Percentiles rank a stretch among this genome's conserved stretches.
Evolutionary conservation across 2,888 invertebrate genomes (phyloP).

Genomic region (Helobdella robusta): DNA sequence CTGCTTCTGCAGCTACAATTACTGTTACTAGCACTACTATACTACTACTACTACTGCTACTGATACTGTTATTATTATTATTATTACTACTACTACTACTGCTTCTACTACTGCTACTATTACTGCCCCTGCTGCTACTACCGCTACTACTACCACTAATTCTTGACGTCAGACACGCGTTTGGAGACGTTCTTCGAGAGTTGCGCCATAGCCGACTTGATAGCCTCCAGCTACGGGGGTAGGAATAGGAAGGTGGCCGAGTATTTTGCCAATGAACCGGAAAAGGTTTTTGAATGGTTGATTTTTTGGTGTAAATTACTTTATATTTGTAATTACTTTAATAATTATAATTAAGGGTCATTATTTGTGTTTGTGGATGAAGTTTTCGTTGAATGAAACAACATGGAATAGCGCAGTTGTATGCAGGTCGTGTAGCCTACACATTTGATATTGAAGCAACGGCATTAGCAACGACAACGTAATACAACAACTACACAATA

Average conservation of each 20-base stretch:
- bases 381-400: no score
- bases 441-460: no score
- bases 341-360: no score
- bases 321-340: no score
- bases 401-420: no score
- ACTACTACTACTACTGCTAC: neutral
- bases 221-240: conserved; percentile 96
- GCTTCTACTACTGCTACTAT: neutral
- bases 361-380: no score
- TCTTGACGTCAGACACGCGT: conserved; percentile 55
- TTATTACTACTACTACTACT: neutral
- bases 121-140: no score
- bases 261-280: conserved; percentile 71
- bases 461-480: no score
- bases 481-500: no score
- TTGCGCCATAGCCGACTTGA: conserved; percentile 94
- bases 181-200: conserved; percentile 92
- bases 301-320: no score
- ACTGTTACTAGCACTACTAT: neutral
- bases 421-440: no score
- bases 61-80: neutral
- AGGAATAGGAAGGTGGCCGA: conserved; percentile 88
- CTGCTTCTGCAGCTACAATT: neutral
- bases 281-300: no score
- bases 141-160: neutral